Conservation (phyloP, 1,140 invertebrate genomes). For the Pseudomyrmex cubaensis region DNA sequence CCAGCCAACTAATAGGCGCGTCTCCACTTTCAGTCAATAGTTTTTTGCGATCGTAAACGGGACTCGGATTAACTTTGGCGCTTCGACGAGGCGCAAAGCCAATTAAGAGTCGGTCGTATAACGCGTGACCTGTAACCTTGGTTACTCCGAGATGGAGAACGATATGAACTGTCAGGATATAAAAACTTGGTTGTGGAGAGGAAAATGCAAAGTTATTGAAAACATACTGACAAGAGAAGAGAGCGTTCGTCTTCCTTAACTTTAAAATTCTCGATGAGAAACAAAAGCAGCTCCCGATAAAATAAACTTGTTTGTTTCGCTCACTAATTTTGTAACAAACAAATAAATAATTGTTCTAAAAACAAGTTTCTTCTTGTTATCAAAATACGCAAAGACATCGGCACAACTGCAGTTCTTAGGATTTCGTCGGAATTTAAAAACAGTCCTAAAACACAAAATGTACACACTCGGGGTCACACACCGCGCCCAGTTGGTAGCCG, state of each 20-base stretch:
- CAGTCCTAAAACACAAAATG: too few species aligned
- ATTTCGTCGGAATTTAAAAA: background rate
- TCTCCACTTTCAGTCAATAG: conserved; percentile 82
- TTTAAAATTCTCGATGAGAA: background rate
- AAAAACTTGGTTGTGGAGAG: conserved; percentile 2
- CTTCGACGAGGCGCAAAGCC: conserved; percentile 72
- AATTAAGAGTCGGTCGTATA: conserved; percentile 77
- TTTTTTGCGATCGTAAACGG: conserved; percentile 83
- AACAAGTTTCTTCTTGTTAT: too few species aligned
- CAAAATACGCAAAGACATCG: background rate
- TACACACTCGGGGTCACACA: too few species aligned
- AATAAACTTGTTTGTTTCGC: background rate
- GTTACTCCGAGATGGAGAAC: conserved; percentile 36
- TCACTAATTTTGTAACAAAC: background rate
- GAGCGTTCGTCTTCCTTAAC: background rate
- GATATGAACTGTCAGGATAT: conserved; percentile 42
- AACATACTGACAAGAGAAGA: background rate
- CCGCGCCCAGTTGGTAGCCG: conserved; percentile 24
- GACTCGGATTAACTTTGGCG: conserved; percentile 77
- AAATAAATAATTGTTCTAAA: background rate
- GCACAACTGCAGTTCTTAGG: background rate
- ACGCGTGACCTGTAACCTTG: conserved; percentile 64
- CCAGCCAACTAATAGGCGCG: conserved; percentile 69
- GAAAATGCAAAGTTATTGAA: conserved; percentile 14
- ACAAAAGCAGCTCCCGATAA: background rate